Evolutionary conservation across 1,140 invertebrate genomes (phyloP).

Genomic region (Macrobrachium nipponense): DNA sequence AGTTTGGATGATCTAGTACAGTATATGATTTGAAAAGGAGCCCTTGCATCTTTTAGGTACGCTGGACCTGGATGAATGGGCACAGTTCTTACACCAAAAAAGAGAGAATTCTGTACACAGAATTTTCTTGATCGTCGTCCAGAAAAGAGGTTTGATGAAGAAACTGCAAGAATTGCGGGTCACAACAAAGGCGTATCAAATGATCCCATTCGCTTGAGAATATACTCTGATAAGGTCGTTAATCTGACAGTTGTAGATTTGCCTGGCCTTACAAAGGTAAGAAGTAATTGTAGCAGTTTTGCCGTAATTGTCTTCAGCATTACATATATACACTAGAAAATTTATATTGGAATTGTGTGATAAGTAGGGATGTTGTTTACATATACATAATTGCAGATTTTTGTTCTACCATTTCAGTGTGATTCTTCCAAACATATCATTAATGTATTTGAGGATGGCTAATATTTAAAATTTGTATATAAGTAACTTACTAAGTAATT

Average conservation of each 20-base stretch:
- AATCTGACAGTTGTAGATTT: slow-evolving; percentile 98
- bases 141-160: slow-evolving; percentile 90
- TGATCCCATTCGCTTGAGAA: slow-evolving; percentile 97
- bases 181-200: slow-evolving; percentile 96
- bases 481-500: too few species aligned
- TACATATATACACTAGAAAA: too few species aligned
- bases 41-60: slow-evolving; percentile 74
- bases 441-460: too few species aligned
- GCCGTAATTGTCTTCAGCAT: too few species aligned
- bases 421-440: too few species aligned
- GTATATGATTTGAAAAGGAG: background rate
- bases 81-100: slow-evolving; percentile 94
- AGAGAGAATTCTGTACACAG: slow-evolving; percentile 88
- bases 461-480: too few species aligned
- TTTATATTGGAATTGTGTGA: too few species aligned
- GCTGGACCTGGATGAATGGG: slow-evolving; percentile 93
- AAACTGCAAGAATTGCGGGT: slow-evolving; percentile 95
- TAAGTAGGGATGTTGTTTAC: too few species aligned
- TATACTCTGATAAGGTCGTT: slow-evolving; percentile 90
- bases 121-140: slow-evolving; percentile 95
- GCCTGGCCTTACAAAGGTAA: slow-evolving; percentile 97
- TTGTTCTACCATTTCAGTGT: too few species aligned
- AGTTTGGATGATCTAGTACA: background rate
- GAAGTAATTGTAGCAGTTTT: background rate
- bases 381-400: too few species aligned